These are phyloP conservation scores for Oxyscelio sp. DNA, from an alignment of 2,888 invertebrate genomes.

Conservation along the genomic window DNA sequence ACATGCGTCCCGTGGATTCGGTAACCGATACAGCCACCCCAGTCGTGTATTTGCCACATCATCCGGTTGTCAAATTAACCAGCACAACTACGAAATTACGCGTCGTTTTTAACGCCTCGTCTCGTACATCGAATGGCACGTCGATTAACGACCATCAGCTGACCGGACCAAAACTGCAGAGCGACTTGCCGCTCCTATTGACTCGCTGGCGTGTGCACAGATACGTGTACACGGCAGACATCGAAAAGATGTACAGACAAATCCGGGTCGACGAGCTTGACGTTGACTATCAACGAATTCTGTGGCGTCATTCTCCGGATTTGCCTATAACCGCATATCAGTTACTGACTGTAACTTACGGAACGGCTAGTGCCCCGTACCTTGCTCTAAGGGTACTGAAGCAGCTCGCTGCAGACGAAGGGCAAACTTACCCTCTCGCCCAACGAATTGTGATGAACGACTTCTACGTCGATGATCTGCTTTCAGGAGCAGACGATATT, in stretches of 20 bases:
- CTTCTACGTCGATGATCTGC: constrained; percentile 11
- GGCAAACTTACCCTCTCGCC: constrained; percentile 4
- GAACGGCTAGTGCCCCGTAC: constrained; percentile 5
- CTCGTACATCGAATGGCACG: not conserved
- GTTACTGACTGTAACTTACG: too few species aligned
- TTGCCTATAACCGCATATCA: not conserved
- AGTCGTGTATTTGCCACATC: constrained; percentile 12
- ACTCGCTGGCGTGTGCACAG: constrained; percentile 9
- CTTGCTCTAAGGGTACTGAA: not conserved
- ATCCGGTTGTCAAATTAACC: constrained; percentile 1
- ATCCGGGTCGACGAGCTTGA: constrained; percentile 9
- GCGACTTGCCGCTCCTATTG: not conserved
- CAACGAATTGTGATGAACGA: not conserved
- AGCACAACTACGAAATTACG: not conserved
- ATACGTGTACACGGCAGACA: not conserved
- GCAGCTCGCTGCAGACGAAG: constrained; percentile 8
- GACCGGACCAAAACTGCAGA: not conserved
- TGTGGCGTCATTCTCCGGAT: constrained; percentile 3
- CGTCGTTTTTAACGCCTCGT: not conserved
- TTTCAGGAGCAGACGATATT: not conserved
- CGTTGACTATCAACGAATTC: constrained; percentile 19
- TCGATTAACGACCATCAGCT: constrained; percentile 3
- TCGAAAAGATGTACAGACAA: not conserved
- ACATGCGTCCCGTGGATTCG: too few species aligned
- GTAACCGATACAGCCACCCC: too few species aligned